Base-by-base conservation (phyloP, 2,113 vertebrate species). In the Phoxinus phoxinus region DNA sequence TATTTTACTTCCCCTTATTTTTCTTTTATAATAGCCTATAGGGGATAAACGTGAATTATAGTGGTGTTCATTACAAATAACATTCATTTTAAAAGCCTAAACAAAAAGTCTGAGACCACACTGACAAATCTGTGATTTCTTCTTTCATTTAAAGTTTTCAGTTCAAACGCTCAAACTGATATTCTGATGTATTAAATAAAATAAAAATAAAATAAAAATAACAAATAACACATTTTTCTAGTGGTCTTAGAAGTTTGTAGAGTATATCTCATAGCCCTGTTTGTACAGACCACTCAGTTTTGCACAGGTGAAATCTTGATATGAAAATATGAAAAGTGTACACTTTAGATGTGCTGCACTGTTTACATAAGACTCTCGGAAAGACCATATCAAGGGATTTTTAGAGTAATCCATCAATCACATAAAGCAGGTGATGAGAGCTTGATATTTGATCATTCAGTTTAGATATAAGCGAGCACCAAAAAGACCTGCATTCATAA, bases 401-500 rank as follows among this genome's bases (percentile, higher is more conserved):
- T 53, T 58, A 69, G 59, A 30, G 78, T 25, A 80, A 89, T 87
- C 74, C 51, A 81, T 90, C 73, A 82, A 32, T 44, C 41, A 74
- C 19, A 44, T 59, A 61, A 69, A 76, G 79, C 71, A 83, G 80
- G 75, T 86, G 67, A 87, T 3, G 69, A 83, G 51, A 86, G 69
- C 19, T 46, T 32, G 25, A 84, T 9, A 77, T 74, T 37, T 88
- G 59, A 88, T 81, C 51, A 53, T 51, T 44, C 48, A 77, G 12
- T 30, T 73, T 69, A 73, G 6, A 78, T 84, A 81, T 30, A 27
- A 46, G 15, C 23, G 11, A 76, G 46, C 63, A 17, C 56, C 51
- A 74, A 46, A 77, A 53, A 84, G 65, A 81, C 44, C 46, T 17
- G 78, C 56, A 81, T 84, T 84, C 77, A 81, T 65, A 35, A 35